Percentiles rank a stretch among this genome's conserved stretches.
phyloP scores from a whole-genome alignment of 2,888 invertebrate genomes.

The Aproaerema taeniolella region DNA sequence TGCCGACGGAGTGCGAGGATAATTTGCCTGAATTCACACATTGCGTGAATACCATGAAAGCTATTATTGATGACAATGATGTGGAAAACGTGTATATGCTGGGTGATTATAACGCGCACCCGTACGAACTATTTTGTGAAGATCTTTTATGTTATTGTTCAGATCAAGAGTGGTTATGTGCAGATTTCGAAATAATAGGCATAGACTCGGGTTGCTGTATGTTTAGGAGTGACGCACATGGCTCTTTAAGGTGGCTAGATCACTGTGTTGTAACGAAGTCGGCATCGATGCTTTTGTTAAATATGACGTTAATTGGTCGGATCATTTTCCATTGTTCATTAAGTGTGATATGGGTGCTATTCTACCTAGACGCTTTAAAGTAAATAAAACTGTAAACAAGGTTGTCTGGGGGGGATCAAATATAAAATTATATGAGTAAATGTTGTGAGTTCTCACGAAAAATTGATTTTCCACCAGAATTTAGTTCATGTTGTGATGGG shows the following conservation, averaged over 20 bases:
- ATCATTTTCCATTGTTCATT: slow-evolving; percentile 1
- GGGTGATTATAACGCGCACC: slow-evolving; percentile 5
- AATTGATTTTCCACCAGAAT: too few species aligned
- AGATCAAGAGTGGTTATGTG: neutral
- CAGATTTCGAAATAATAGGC: neutral
- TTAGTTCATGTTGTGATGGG: too few species aligned
- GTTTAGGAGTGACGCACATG: neutral
- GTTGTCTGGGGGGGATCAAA: too few species aligned
- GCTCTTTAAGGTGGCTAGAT: neutral
- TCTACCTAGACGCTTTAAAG: too few species aligned
- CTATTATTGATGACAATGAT: slow-evolving; percentile 2
- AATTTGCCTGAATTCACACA: slow-evolving; percentile 16
- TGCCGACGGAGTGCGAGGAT: slow-evolving; percentile 15
- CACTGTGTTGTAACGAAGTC: neutral
- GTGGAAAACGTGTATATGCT: neutral
- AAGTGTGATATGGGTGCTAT: too few species aligned
- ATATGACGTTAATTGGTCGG: neutral
- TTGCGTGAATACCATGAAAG: neutral
- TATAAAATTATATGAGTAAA: too few species aligned
- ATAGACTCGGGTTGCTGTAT: neutral
- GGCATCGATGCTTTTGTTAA: neutral
- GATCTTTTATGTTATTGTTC: neutral
- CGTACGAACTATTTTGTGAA: neutral
- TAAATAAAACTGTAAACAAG: too few species aligned
- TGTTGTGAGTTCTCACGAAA: too few species aligned